Conservation (phyloP, 2,113 vertebrate genomes). For the Siniperca chuatsi region DNA sequence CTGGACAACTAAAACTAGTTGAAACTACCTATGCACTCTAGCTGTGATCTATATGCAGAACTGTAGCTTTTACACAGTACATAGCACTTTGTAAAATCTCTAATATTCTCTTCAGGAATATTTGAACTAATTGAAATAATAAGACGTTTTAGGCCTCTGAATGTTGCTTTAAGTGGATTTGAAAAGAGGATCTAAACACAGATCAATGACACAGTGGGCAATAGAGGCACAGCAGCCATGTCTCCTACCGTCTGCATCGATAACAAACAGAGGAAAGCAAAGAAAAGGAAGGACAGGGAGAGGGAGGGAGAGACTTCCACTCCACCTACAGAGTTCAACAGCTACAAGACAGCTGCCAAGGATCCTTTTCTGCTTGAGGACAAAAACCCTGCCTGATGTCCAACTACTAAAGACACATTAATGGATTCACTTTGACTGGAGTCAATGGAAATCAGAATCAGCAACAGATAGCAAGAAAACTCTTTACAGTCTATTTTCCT, state of each 20-base stretch:
- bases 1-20: not conserved
- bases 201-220: constrained; percentile 69
- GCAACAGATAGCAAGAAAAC: not conserved
- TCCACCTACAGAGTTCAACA: constrained; percentile 20
- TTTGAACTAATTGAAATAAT: constrained; percentile 38
- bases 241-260: constrained; percentile 52
- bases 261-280: constrained; percentile 37
- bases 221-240: constrained; percentile 37
- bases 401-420: not conserved
- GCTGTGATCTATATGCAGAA: not conserved
- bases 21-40: no score
- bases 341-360: constrained; percentile 29
- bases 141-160: constrained; percentile 9
- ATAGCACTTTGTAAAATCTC: not conserved
- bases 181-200: constrained; percentile 49
- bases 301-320: constrained; percentile 27
- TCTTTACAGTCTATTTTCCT: not conserved
- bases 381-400: not conserved
- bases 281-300: constrained; percentile 7
- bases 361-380: constrained; percentile 10
- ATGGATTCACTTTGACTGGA: not conserved
- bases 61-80: not conserved
- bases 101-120: not conserved
- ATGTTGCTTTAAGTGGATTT: constrained; percentile 51
- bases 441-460: constrained; percentile 16